phyloP scores from a whole-genome alignment of 2,888 invertebrate species.

The Agrilus cyanescens region DNA sequence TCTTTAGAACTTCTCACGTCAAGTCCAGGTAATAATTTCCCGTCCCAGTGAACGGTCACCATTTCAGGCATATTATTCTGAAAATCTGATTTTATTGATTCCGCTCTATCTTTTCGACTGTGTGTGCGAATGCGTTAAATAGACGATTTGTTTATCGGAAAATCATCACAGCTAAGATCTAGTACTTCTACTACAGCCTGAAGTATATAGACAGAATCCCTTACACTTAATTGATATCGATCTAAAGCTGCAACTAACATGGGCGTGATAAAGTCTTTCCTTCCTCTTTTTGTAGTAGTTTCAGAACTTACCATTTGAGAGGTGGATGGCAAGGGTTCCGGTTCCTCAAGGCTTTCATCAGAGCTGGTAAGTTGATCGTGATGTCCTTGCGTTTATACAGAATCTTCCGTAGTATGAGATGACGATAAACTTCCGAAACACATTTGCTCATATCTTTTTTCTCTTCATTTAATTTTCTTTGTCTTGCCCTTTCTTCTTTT shows the following conservation, averaged over 20 bases:
- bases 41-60: constrained; percentile 25
- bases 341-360: constrained; percentile 6
- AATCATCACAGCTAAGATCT: constrained; percentile 18
- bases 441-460: constrained; percentile 1
- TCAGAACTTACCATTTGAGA: constrained; percentile 3
- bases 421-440: no score
- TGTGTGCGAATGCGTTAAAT: constrained; percentile 20
- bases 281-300: constrained; percentile 6
- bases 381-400: constrained; percentile 1
- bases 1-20: constrained; percentile 15
- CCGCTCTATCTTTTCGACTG: constrained; percentile 17
- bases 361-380: constrained; percentile 11
- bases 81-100: constrained; percentile 24
- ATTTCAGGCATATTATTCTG: constrained; percentile 22
- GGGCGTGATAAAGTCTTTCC: constrained; percentile 17
- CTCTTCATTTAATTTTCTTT: constrained; percentile 5
- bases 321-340: constrained; percentile 7
- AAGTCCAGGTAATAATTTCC: constrained; percentile 24
- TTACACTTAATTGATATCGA: constrained; percentile 14
- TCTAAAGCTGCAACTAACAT: constrained; percentile 16
- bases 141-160: constrained; percentile 20
- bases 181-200: constrained; percentile 18
- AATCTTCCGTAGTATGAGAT: no score
- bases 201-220: constrained; percentile 19
- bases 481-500: constrained; percentile 16